Evolutionary conservation across 1,140 invertebrate species (phyloP), one percentile per base, ranked within the genome.

Genomic region (Drosophila tristis): DNA sequence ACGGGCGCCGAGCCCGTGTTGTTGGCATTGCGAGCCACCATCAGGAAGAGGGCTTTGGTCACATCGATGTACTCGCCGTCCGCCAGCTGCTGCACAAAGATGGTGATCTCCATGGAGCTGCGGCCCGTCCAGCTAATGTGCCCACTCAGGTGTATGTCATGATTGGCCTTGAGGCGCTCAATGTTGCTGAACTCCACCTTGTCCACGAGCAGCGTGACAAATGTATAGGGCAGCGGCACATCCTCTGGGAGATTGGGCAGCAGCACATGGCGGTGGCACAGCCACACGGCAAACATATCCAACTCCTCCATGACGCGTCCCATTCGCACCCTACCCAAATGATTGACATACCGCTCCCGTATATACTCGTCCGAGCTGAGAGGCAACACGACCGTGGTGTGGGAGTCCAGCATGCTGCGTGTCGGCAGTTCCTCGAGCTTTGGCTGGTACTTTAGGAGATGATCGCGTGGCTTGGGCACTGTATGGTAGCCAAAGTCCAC

Each of bases 271-370:
- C 95, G 95, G 84, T 95, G 95, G 39, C 95, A 94, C 2, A 96
- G 93, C 92, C 94, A 95, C 9, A 92, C 92, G 56, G 96, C 95
- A 93, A 97, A 96, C 63, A 96, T 94, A 92, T 97, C 96, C 91
- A 97, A 93, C 90, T 97, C 96, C 92, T 97, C 96, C 73, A 97
- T 91, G 5, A 97, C 92, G 47, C 96, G 93, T 5, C 96, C 96
- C 76, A 96, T 91, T 49, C 96, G 93, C 5, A 96, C 94, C 57
- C 93, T 92, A 1, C 95, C 94, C 55, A 94, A 90, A 74, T 94
- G 94, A 20, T 95, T 95, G 1, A 95, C 92, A 84, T 97, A 97
- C 62, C 94, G 94, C 64, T 96, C 94, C 44, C 95, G 93, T 0
- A 96, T 90, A 2, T 79, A 58, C 4, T 92, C 74, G 89, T 96